Evolutionary conservation across 1,140 invertebrate species (phyloP).

Genomic region (Philopotamus ludificatus): DNA sequence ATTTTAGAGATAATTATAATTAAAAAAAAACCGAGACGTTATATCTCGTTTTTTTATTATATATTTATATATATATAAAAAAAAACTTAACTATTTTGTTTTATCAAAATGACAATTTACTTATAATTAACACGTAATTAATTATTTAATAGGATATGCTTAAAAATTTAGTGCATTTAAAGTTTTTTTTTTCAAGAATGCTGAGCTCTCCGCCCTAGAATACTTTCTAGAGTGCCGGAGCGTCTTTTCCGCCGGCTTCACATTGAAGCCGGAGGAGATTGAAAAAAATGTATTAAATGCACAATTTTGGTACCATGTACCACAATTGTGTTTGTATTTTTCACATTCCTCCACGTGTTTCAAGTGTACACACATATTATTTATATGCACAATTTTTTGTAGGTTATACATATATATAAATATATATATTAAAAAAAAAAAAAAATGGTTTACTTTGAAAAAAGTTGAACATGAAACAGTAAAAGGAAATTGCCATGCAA

Average conservation of each 20-base stretch:
- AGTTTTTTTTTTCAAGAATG: too few species aligned
- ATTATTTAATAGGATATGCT: too few species aligned
- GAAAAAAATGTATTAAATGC: slow-evolving; percentile 40
- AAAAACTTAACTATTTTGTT: too few species aligned
- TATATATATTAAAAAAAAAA: slow-evolving; percentile 12
- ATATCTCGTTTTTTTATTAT: too few species aligned
- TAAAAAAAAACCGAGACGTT: too few species aligned
- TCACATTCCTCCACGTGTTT: slow-evolving; percentile 37
- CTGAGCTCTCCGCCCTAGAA: slow-evolving; percentile 40
- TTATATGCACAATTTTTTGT: slow-evolving; percentile 30
- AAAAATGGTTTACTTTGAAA: slow-evolving; percentile 36
- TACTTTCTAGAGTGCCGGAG: slow-evolving; percentile 33
- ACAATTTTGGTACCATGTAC: slow-evolving; percentile 43
- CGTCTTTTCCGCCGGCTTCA: slow-evolving; percentile 30
- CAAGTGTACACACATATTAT: slow-evolving; percentile 34
- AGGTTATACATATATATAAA: too few species aligned
- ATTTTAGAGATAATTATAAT: too few species aligned
- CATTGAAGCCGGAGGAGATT: slow-evolving; percentile 38
- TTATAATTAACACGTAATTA: too few species aligned
- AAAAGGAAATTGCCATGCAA: slow-evolving; percentile 42
- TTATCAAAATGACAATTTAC: too few species aligned
- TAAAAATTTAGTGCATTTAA: too few species aligned
- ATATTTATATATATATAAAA: too few species aligned
- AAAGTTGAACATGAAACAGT: slow-evolving; percentile 37
- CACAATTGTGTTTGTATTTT: slow-evolving; percentile 41